These are phyloP conservation scores for Chironex yamaguchii DNA, from an alignment of 30 jellyfish, hydroid and myxozoan species.

Conservation along the genomic window DNA sequence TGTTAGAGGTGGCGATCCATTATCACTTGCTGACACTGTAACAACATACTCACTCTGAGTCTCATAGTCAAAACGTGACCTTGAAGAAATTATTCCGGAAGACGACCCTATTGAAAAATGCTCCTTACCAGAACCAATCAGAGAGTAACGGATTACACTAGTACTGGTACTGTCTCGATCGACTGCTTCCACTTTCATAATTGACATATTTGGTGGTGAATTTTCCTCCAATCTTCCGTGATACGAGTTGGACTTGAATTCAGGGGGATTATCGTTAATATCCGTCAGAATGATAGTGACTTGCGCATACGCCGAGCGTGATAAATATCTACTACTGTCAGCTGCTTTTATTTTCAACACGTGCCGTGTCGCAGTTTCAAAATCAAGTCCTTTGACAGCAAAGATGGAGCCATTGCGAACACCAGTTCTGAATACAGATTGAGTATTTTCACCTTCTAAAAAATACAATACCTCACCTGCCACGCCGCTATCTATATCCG, in stretches of 20 bases:
- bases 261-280: slow-evolving; percentile 75
- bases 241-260: slow-evolving; percentile 12
- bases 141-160: background rate
- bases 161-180: slow-evolving; percentile 21
- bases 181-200: slow-evolving; percentile 48
- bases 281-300: slow-evolving; percentile 50
- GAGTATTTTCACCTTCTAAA: slow-evolving; percentile 32
- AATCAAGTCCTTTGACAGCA: slow-evolving; percentile 47
- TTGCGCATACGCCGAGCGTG: slow-evolving; percentile 26
- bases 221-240: slow-evolving; percentile 61
- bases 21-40: slow-evolving; percentile 77
- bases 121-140: background rate
- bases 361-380: slow-evolving; percentile 43
- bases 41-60: slow-evolving; percentile 18
- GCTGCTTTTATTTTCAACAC: slow-evolving; percentile 31
- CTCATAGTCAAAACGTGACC: slow-evolving; percentile 77
- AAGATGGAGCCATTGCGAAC: slow-evolving; percentile 41
- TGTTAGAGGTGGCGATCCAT: slow-evolving; percentile 52
- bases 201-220: slow-evolving; percentile 38
- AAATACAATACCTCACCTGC: slow-evolving; percentile 45
- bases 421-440: slow-evolving; percentile 36
- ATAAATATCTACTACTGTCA: slow-evolving; percentile 32
- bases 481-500: slow-evolving; percentile 69
- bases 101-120: slow-evolving; percentile 37
- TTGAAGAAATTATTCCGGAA: slow-evolving; percentile 61